These are phyloP conservation scores for Drosophila saltans DNA, from an alignment of 1,140 invertebrate species.

Conservation along the genomic window DNA sequence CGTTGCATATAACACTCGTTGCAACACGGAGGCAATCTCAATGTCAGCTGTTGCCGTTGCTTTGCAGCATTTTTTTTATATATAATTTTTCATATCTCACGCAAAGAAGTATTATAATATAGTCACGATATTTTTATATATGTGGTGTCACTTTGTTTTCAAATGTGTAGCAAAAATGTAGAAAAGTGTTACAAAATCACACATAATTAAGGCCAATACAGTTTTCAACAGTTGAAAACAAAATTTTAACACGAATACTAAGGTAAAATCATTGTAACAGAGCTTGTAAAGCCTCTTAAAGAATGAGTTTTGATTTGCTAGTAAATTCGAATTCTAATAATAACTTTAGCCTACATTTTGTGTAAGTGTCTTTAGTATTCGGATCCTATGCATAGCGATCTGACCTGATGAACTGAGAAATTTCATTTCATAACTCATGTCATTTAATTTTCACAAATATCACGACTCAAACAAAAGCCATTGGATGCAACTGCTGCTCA, in stretches of 20 bases:
- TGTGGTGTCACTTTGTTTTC: background rate
- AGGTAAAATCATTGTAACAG: no score
- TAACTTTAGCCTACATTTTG: no score
- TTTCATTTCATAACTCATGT: conserved; percentile 81
- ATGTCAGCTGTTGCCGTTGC: conserved; percentile 24
- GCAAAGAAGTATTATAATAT: background rate
- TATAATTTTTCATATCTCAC: no score
- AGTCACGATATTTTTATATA: background rate
- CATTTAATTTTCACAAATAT: conserved; percentile 83
- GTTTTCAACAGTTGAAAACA: no score
- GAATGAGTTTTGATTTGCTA: no score
- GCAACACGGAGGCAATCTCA: conserved; percentile 18
- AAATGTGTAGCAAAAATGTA: no score
- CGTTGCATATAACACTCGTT: conserved; percentile 3
- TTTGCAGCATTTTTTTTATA: conserved; percentile 10
- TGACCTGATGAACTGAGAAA: conserved; percentile 30
- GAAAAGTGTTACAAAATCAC: background rate
- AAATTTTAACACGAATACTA: no score
- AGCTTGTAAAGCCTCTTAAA: no score
- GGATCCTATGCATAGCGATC: background rate
- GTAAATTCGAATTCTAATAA: no score
- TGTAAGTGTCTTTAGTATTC: background rate
- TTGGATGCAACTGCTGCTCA: conserved; percentile 72
- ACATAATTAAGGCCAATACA: no score
- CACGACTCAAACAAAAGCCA: conserved; percentile 82